Conservation (phyloP, 1,140 invertebrate species). For the Nymphalis io region DNA sequence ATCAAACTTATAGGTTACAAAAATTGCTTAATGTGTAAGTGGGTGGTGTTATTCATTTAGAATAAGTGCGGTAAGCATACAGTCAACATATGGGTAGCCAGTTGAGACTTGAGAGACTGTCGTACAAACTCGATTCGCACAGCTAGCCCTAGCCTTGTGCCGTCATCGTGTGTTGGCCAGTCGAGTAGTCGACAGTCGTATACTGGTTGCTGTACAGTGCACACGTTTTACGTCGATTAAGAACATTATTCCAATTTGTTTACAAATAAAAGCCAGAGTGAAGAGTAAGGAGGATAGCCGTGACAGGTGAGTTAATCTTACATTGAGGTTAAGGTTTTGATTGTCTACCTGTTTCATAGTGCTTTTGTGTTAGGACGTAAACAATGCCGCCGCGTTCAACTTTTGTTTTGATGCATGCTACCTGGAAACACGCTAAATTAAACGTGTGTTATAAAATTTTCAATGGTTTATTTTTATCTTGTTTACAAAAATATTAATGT, state of each 20-base stretch:
- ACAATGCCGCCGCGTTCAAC: conserved; percentile 18
- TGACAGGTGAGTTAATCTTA: conserved; percentile 64
- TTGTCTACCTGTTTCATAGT: conserved; percentile 21
- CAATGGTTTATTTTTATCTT: background rate
- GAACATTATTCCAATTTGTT: conserved; percentile 53
- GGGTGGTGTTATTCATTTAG: conserved; percentile 35
- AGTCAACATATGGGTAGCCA: conserved; percentile 40
- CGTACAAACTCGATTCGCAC: conserved; percentile 61
- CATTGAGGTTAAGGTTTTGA: conserved; percentile 55
- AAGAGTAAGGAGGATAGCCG: conserved; percentile 59
- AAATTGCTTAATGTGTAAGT: conserved; percentile 24
- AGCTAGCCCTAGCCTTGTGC: conserved; percentile 31
- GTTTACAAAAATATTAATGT: background rate
- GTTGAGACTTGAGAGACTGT: conserved; percentile 33
- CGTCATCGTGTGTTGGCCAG: conserved; percentile 20
- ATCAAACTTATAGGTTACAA: background rate
- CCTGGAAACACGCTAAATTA: conserved; percentile 27
- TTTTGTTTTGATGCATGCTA: conserved; percentile 18
- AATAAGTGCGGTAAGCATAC: conserved; percentile 23
- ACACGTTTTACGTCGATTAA: conserved; percentile 47
- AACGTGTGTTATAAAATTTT: conserved; percentile 15
- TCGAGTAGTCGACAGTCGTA: conserved; percentile 48
- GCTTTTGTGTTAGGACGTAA: conserved; percentile 18
- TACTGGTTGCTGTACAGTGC: conserved; percentile 43
- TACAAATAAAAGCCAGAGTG: conserved; percentile 66